Base-by-base conservation (phyloP, 2,797 vertebrate species). In the Miichthys miiuy region DNA sequence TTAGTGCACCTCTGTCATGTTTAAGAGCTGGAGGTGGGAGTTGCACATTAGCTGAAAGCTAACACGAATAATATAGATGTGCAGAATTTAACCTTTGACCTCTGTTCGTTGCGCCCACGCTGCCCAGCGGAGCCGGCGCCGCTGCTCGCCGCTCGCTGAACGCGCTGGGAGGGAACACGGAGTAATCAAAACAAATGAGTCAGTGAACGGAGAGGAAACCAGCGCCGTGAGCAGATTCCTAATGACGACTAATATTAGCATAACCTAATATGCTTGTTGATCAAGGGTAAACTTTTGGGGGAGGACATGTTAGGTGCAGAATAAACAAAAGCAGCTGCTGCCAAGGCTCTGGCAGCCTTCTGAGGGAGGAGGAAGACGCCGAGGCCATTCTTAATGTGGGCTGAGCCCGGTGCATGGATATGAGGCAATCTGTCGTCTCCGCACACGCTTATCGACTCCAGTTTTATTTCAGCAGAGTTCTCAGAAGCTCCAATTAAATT, bases 181-280 rank as follows among this genome's bases (percentile, higher is more conserved):
- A 67, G 71, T 85, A 86, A 90, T 89, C 86, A 85, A 84, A 92
- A 92, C 90, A 92, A 91, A 91, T 88, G 88, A 91, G 84, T 88
- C 90, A 83, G 77, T 27, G 87, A 84, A 46, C 60, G 67, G 57
- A 58, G 75, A 77, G 75, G 74, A 77, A 82, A 67, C 38, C 25
- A 1, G 61, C 7, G 82, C 86, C 79, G 84, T 86, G 87, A 92
- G 91, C 89, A 52, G 79, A 55, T 77, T 91, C n/a, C 78, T 88
- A 86, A 92, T 85, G 80, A 86, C 67, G 48, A 50, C 90, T 89
- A 88, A 93, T 90, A 93, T 94, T 91, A 92, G 80, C 92, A 92
- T 93, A 91, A 92, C 88, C 89, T 92, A 85, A 92, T 90, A 78
- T 77, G 91, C 79, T 77, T 91, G 91, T 90, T 94, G 87, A 91